Base-by-base conservation (phyloP, 2,113 vertebrate genomes). In the Microcebus tavaratra region DNA sequence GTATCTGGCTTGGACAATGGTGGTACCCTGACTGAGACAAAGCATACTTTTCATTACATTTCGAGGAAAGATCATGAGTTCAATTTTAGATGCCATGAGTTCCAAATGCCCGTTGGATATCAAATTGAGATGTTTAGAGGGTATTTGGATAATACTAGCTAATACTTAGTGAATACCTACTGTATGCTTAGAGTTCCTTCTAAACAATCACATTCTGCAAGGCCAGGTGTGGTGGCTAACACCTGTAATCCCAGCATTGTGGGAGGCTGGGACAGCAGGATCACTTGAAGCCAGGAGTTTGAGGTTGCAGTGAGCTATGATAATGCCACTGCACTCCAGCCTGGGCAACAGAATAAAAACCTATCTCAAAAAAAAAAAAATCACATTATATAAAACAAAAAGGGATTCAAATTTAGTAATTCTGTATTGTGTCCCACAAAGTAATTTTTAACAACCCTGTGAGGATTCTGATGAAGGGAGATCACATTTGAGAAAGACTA, bases 81-180 rank as follows among this genome's bases (percentile, higher is more conserved):
- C 23, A 48, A 3, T 85, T 88, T 75, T 75, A 88, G 50, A 91
- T 27, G 55, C 27, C 12, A 21, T 0, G 17, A 68, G 21, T 88
- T 90, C 85, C 34, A 89, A 55, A 45, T 83, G 45, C 39, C 23
- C 57, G 21, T 0, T 72, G 13, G 48, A 81, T 29, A 63, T 81
- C 48, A 70, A 76, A 68, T 25, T 67, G 57, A 88, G 17, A 88
- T 84, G 27, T 85, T 59, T 81, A 75, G 65, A 88, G 76, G 70
- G 65, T 50, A 63, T 80, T n/a, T 90, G n/a, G 48, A 59, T 79
- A 93, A 91, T 68, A 75, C 83, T 50, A 87, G 31, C 27, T 95
- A 72, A 80, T 70, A 93, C 1, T 31, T 75, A 55, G 0, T 78
- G 45, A 59, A 9, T 6, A 76, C 27, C 31, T 91, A 70, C 82